Evolutionary conservation across 2,113 vertebrate species (phyloP), one percentile per base, ranked within the genome.

Genomic region (Hydropotes inermis): DNA sequence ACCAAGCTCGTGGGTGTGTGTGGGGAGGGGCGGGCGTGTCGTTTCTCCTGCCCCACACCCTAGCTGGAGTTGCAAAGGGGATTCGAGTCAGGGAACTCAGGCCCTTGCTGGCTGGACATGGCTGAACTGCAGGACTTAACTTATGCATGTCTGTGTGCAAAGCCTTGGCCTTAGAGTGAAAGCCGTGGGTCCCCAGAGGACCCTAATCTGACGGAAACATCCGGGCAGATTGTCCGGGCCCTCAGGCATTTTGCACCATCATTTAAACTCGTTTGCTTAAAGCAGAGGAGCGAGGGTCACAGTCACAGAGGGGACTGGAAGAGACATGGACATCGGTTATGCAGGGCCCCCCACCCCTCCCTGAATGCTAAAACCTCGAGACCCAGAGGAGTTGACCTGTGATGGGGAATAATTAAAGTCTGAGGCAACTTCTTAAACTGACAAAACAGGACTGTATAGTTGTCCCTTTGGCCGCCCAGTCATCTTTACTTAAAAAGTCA

Each of bases 401-500:
- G n/a, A 39, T 25, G 23, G 7, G 10, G 88, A 87, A 76, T 92
- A 82, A 30, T 23, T 27, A 67, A 92, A 15, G 39, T 23, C 33
- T 14, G 1, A 89, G 36, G 76, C 60, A n/a, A 43, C 15, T 90
- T 90, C 58, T 64, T 85, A 89, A 67, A 67, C 30, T 3, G 43
- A 64, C 52, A 82, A 43, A 92, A 89, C 91, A 43, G 55, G 21
- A 83, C 76, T 28, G 14, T 15, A 43, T 81, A 50, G 45, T 94
- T 89, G 83, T 58, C 28, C 58, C 89, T 95, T 94, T 45, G 27
- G 61, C 33, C 58, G 50, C 13, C 10, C 11, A 58, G 92, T 45
- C 86, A 79, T 86, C 74, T 89, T 74, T 55, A 30, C 61, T 91
- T 28, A 81, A 93, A 94, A 93, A 95, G 94, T 97, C 93, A 94